A percentile compares a stretch with the other conserved stretches of the same genome.
These are phyloP conservation scores for Manduca sexta DNA, from an alignment of 1,140 invertebrate genomes.

Conservation along the genomic window DNA sequence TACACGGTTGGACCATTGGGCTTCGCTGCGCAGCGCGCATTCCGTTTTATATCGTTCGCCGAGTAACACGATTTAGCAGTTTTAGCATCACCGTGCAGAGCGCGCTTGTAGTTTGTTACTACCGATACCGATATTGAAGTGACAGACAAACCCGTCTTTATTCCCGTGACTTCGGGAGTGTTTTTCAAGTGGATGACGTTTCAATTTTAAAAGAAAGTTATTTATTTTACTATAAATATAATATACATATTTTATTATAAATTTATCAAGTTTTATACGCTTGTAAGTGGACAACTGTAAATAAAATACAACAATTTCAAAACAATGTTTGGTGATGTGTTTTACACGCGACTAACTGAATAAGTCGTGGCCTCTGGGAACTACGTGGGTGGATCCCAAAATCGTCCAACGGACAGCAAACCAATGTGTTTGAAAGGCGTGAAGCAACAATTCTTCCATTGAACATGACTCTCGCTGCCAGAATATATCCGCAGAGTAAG, in stretches of 20 bases:
- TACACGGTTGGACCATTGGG: not conserved
- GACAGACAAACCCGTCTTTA: not conserved
- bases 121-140: not conserved
- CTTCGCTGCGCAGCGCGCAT: not conserved
- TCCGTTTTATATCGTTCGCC: not conserved
- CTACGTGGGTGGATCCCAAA: conserved; percentile 33
- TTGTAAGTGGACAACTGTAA: not conserved
- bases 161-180: not conserved
- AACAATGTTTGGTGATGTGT: conserved; percentile 1
- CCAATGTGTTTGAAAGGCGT: conserved; percentile 56
- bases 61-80: conserved; percentile 1
- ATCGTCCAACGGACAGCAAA: conserved; percentile 33
- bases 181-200: conserved; percentile 1
- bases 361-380: conserved; percentile 48
- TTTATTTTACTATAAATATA: not conserved
- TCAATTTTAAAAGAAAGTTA: not conserved
- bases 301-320: no score
- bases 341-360: conserved; percentile 4
- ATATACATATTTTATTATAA: not conserved
- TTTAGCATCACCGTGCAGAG: no score
- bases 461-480: conserved; percentile 60
- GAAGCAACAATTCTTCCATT: conserved; percentile 37
- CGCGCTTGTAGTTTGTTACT: not conserved
- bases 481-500: conserved; percentile 53
- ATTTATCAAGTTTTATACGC: not conserved